Evolutionary conservation across 2,797 vertebrate species (phyloP), one percentile per base, ranked within the genome.

Genomic region (Lutjanus argentimaculatus): DNA sequence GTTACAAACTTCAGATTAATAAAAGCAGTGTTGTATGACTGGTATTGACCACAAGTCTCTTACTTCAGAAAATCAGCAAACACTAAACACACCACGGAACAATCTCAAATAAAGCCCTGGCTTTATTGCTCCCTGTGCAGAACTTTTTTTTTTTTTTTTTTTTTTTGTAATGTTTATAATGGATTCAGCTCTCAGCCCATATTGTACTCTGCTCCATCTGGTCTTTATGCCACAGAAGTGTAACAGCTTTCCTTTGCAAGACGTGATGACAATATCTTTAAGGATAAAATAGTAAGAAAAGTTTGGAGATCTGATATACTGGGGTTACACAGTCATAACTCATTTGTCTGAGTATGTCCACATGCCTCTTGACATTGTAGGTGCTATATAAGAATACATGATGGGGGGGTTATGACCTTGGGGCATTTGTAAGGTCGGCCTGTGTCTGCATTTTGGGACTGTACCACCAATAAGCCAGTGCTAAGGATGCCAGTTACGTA

Each of bases 81-180:
- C 25, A 42, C 30, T 40, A 9, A 36, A 67, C 17, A 53, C 22
- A 21, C 7, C 4, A 13, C 12, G n/a, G 65, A 67, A 36, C 65
- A 53, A 67, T 53, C 30, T 67, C 49, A 53, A 67, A 52, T 67
- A 53, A 67, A 67, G 22, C 45, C 49, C 25, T 21, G 9, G 36
- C 8, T 22, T 42, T 22, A 68, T 43, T 16, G 30, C 8, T 43
- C 36, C 40, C 36, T 52, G 30, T 21, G 6, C 30, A 67, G 65
- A 40, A 40, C 14, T 36, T 8, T 36, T 36, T 36, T n/a, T 36
- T 8, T 36, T 36, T 36, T 6, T 36, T 36, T 3, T 36, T 36
- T 36, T 36, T 36, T 36, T 36, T 36, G 30, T 36, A 36, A 36
- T 13, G 62, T 9, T 30, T 22, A n/a, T 30, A 52, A 36, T 13